Evolutionary conservation across 2,113 vertebrate genomes (phyloP), one percentile per base, ranked within the genome.

Genomic region (Ranitomeya imitator): DNA sequence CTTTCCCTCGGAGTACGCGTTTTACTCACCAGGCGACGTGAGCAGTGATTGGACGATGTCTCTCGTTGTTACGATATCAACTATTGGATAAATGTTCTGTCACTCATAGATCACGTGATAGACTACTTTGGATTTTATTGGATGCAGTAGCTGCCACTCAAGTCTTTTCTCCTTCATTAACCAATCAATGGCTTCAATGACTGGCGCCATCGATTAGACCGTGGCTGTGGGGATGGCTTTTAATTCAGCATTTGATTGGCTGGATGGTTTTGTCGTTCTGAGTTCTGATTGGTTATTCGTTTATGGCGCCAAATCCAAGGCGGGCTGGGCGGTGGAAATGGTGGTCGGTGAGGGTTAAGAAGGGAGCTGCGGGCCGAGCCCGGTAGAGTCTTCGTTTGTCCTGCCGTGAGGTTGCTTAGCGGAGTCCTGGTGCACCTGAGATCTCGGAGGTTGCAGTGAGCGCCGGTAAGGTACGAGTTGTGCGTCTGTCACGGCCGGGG

Each of bases 301-400:
- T 16, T 0, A 10, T 71, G 79, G 86, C 86, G 86, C 86, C 86
- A 88, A 88, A 83, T 88, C 80, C 81, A 60, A 83, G 67, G 69
- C 23, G 80, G 69, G 73, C 57, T 54, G 80, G 86, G 65, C 57
- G 80, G 76, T 55, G 37, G 45, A 65, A 3, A 79, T 79, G 76
- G 60, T 52, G 51, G 51, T 52, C 61, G 57, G 61, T 61, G 2
- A 12, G 7, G 37, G 45, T 51, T 79, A 37, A 55, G 76, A 79
- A 21, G 21, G 21, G 21, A 86, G 60, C 23, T 61, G 79, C 18
- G 79, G 63, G 79, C 54, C 65, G 18, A 81, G 18, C 61, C 11
- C n/a, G 78, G 61, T 67, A 31, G 37, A 21, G 63, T 69, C 61
- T 69, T 61, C 81, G 11, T 54, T 21, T 61, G 59, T 63, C 57